phyloP scores from a whole-genome alignment of 2,113 vertebrate species.

The Cercopithecus mona region DNA sequence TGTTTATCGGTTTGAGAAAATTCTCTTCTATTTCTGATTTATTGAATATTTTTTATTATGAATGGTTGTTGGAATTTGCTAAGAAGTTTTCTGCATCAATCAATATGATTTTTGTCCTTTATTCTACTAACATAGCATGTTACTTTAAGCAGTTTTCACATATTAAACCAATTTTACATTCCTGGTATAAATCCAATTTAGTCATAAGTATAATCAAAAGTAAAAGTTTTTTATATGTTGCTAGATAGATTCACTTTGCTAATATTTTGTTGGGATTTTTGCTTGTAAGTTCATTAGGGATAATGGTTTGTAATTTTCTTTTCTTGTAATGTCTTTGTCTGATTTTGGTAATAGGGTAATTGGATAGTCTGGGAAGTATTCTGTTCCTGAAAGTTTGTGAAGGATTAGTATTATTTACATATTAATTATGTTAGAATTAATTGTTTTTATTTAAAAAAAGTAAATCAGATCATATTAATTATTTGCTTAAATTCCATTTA shows the following conservation, averaged over 20 bases:
- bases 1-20: not conserved
- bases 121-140: not conserved
- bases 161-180: not conserved
- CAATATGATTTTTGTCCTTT: not conserved
- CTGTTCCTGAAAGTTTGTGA: conserved; percentile 11
- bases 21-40: not conserved
- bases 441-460: not conserved
- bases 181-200: not conserved
- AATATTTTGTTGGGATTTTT: not conserved
- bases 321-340: not conserved
- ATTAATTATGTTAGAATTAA: conserved; percentile 20
- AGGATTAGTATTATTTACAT: not conserved
- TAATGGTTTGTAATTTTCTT: not conserved
- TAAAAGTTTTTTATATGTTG: not conserved
- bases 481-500: not conserved
- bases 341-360: not conserved
- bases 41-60: not conserved
- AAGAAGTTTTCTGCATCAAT: not conserved
- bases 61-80: not conserved
- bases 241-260: not conserved
- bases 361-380: not conserved
- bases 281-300: not conserved
- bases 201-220: not conserved
- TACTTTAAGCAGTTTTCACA: not conserved
- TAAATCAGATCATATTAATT: not conserved